Evolutionary conservation across 1,140 invertebrate species (phyloP).

Genomic region (Drosophila orena): DNA sequence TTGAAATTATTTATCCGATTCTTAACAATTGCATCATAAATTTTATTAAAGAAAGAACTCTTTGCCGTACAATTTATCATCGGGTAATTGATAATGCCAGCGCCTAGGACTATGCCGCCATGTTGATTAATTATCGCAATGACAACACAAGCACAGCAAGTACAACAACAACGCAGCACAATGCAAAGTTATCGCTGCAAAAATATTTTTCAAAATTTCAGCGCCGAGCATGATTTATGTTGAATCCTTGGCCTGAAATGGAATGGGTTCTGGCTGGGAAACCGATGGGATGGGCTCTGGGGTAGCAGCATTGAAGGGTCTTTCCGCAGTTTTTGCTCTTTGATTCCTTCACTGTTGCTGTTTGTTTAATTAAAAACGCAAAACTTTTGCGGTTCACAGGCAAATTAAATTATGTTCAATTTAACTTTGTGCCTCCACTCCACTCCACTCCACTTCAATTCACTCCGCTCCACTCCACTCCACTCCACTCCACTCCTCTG

Average conservation of each 20-base stretch:
- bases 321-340: slow-evolving; percentile 54
- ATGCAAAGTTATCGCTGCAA: slow-evolving; percentile 72
- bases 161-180: slow-evolving; percentile 31
- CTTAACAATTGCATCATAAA: slow-evolving; percentile 76
- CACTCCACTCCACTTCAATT: no score
- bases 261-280: slow-evolving; percentile 2
- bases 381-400: slow-evolving; percentile 62
- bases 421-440: slow-evolving; percentile 45
- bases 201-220: slow-evolving; percentile 78
- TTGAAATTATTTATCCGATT: slow-evolving; percentile 66
- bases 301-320: slow-evolving; percentile 48
- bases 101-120: slow-evolving; percentile 67
- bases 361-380: slow-evolving; percentile 66
- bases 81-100: slow-evolving; percentile 79
- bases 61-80: slow-evolving; percentile 72
- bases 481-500: no score
- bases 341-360: slow-evolving; percentile 56
- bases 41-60: slow-evolving; percentile 73
- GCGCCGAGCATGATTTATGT: slow-evolving; percentile 71
- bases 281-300: slow-evolving; percentile 4
- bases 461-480: no score
- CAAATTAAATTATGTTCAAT: slow-evolving; percentile 66
- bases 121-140: slow-evolving; percentile 79
- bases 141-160: slow-evolving; percentile 50
- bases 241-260: slow-evolving; percentile 41